Evolutionary conservation across 2,113 vertebrate species (phyloP).

Genomic region (Nyctereutes procyonoides): DNA sequence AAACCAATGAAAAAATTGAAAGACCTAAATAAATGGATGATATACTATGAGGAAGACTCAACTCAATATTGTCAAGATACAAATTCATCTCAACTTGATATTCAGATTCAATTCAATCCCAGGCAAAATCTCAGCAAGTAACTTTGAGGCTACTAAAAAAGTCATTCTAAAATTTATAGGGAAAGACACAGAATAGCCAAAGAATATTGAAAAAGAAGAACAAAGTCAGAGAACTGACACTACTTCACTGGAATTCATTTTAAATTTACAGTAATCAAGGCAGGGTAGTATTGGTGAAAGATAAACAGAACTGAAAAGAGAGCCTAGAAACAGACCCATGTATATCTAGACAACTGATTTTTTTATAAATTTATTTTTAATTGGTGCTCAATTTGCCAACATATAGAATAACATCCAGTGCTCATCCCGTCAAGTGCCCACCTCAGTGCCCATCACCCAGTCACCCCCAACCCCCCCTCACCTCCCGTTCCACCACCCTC

Average conservation of each 20-base stretch:
- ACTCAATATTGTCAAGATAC: neutral
- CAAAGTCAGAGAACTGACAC: neutral
- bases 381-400: neutral
- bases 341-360: neutral
- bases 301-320: neutral
- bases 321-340: neutral
- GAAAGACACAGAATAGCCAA: neutral
- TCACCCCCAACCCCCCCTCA: too few relatives aligned
- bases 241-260: neutral
- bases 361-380: neutral
- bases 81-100: neutral
- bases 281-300: neutral
- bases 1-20: neutral
- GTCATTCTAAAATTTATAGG: neutral
- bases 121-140: neutral
- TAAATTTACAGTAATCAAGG: neutral
- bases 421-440: too few relatives aligned
- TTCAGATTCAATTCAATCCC: neutral
- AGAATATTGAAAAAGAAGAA: neutral
- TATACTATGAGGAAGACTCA: neutral
- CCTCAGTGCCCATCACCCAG: too few relatives aligned
- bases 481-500: too few relatives aligned
- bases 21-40: neutral
- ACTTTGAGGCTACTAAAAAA: neutral
- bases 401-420: neutral